Percentiles rank a stretch among this genome's conserved stretches.
Conservation (phyloP, 2,888 invertebrate genomes). For the Trachelus iudaicus region DNA sequence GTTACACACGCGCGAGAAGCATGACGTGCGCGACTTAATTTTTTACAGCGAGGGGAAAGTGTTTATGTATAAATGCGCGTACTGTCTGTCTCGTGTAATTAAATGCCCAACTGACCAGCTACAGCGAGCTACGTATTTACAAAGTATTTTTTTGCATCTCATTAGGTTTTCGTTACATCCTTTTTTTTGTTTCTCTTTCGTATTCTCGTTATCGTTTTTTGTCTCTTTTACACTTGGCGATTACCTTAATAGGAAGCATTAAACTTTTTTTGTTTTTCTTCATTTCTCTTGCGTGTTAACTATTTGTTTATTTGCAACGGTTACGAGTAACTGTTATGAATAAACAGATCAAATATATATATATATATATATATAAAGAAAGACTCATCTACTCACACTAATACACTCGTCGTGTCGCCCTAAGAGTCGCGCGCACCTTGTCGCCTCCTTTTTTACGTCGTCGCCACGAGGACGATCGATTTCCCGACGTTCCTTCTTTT, state of each 20-base stretch:
- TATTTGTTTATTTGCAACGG: too few relatives aligned
- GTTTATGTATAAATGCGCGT: conserved; percentile 18
- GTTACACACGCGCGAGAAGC: too few relatives aligned
- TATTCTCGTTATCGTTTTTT: conserved; percentile 45
- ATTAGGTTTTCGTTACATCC: conserved; percentile 32
- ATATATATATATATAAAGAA: neutral
- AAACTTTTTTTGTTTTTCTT: conserved; percentile 24
- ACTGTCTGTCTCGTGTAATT: conserved; percentile 16
- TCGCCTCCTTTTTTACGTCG: too few relatives aligned
- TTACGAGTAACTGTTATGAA: too few relatives aligned
- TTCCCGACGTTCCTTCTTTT: too few relatives aligned
- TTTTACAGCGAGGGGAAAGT: conserved; percentile 25
- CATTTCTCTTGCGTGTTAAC: too few relatives aligned
- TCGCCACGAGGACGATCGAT: too few relatives aligned
- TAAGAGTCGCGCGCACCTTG: too few relatives aligned
- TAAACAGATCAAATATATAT: conserved; percentile 3
- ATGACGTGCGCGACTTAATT: neutral
- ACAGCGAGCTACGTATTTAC: conserved; percentile 55
- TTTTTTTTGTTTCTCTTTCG: conserved; percentile 1
- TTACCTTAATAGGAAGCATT: conserved; percentile 49
- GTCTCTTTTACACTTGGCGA: conserved; percentile 29
- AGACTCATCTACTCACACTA: too few relatives aligned
- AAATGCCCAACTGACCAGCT: conserved; percentile 58
- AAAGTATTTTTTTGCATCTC: conserved; percentile 29
- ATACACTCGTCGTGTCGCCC: too few relatives aligned